Evolutionary conservation across 1,140 invertebrate species (phyloP).

Genomic region (Neotoxoptera formosana): DNA sequence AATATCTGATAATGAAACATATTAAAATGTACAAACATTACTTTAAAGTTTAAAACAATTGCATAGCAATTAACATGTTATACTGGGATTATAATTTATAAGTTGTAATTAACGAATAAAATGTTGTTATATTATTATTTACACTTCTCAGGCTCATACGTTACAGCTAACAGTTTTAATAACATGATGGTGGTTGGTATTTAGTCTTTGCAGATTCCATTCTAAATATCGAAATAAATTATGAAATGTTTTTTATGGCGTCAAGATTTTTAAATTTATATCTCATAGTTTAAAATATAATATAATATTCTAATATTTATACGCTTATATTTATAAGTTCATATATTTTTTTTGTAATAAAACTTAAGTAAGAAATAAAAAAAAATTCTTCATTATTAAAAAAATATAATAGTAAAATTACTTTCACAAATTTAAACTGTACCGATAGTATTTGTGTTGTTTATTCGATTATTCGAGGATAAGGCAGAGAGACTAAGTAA

Average conservation of each 20-base stretch:
- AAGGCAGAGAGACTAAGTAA: rapidly evolving
- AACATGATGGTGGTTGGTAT: background rate
- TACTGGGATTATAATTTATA: background rate
- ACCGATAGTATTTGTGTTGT: too few species aligned
- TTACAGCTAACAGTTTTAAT: background rate
- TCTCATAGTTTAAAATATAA: background rate
- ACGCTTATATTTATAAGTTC: too few species aligned
- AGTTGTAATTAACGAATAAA: background rate
- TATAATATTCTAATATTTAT: too few species aligned
- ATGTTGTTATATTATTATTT: background rate
- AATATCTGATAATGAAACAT: background rate
- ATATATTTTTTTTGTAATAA: background rate
- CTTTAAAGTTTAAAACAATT: background rate
- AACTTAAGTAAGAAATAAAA: background rate
- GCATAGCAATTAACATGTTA: background rate
- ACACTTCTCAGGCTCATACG: background rate
- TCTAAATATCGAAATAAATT: background rate
- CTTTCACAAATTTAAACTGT: background rate
- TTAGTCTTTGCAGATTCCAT: background rate
- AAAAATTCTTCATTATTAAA: background rate
- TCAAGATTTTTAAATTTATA: too few species aligned
- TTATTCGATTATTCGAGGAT: too few species aligned
- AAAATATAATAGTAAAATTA: background rate
- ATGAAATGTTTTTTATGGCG: background rate
- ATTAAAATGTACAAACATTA: background rate